Evolutionary conservation across 1,140 invertebrate species (phyloP).

Genomic region (Apis cerana): DNA sequence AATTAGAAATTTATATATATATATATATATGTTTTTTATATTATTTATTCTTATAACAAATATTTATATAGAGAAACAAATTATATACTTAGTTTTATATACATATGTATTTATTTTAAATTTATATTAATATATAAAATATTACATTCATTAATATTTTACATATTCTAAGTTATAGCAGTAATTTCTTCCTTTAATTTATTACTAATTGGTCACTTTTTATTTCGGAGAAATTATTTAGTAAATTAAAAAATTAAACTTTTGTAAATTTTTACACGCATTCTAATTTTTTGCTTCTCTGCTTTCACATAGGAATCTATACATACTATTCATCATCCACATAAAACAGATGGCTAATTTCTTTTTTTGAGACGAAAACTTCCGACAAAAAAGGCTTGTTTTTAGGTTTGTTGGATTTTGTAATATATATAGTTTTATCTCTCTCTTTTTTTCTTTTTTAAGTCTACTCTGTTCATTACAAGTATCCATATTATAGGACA

Average conservation of each 20-base stretch:
- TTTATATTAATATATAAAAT: too few relatives aligned
- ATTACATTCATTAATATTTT: too few relatives aligned
- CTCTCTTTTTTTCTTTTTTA: too few relatives aligned
- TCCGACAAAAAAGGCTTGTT: background rate
- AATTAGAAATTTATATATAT: background rate
- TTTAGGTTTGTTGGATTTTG: background rate
- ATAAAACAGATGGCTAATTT: slow-evolving; percentile 17
- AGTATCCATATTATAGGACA: slow-evolving; percentile 16
- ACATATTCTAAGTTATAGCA: too few relatives aligned
- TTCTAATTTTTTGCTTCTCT: slow-evolving; percentile 8
- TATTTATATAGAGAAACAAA: background rate
- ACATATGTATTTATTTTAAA: too few relatives aligned
- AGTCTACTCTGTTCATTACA: background rate
- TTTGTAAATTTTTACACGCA: background rate
- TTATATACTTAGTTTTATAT: too few relatives aligned
- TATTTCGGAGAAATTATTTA: background rate
- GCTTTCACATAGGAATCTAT: background rate
- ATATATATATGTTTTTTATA: too few relatives aligned
- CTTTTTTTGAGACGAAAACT: slow-evolving; percentile 7
- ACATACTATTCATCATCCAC: background rate
- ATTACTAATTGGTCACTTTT: background rate
- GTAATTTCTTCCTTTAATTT: too few relatives aligned
- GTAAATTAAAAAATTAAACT: background rate
- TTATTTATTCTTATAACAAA: too few relatives aligned
- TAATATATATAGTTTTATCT: background rate